These are phyloP conservation scores for Acrocephalus kingi DNA, from an alignment of 2,113 vertebrate genomes.

Conservation along the genomic window DNA sequence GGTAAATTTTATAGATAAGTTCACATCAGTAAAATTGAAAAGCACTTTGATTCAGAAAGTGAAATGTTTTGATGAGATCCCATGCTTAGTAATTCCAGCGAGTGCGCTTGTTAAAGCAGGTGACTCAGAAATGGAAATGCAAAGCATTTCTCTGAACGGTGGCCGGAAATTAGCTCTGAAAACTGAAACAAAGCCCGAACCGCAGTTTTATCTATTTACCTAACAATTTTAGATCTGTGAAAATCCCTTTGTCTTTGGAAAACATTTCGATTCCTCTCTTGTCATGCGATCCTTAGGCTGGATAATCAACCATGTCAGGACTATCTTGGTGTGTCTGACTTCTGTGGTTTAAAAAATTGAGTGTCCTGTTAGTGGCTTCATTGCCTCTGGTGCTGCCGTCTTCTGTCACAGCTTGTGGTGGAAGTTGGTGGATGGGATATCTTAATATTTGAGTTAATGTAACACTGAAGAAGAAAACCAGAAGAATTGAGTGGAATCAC, in stretches of 20 bases:
- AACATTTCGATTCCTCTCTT: constrained; percentile 22
- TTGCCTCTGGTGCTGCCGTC: constrained; percentile 29
- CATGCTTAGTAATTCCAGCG: constrained; percentile 84
- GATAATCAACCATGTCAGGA: not conserved
- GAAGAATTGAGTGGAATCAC: not conserved
- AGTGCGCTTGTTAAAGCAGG: constrained; percentile 72
- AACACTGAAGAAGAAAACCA: not conserved
- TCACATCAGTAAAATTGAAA: constrained; percentile 33
- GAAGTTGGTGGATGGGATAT: constrained; percentile 57
- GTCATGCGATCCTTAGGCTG: not conserved
- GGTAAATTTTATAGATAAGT: not conserved
- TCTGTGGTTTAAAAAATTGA: constrained; percentile 44
- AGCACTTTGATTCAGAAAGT: constrained; percentile 73
- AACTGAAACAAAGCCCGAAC: constrained; percentile 60
- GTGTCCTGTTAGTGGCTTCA: constrained; percentile 42
- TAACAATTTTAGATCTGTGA: constrained; percentile 21
- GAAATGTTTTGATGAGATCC: constrained; percentile 76
- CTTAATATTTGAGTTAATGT: constrained; percentile 49
- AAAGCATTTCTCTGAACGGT: constrained; percentile 73
- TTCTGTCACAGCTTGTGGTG: constrained; percentile 27
- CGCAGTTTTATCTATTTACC: constrained; percentile 57
- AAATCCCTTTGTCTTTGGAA: constrained; percentile 55
- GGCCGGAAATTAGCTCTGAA: constrained; percentile 74
- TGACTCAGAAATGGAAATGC: constrained; percentile 88
- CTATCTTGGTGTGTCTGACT: constrained; percentile 3